Percentiles rank a stretch among this genome's conserved stretches.
Conservation (phyloP, 2,797 vertebrate species). For the Lutjanus argentimaculatus region DNA sequence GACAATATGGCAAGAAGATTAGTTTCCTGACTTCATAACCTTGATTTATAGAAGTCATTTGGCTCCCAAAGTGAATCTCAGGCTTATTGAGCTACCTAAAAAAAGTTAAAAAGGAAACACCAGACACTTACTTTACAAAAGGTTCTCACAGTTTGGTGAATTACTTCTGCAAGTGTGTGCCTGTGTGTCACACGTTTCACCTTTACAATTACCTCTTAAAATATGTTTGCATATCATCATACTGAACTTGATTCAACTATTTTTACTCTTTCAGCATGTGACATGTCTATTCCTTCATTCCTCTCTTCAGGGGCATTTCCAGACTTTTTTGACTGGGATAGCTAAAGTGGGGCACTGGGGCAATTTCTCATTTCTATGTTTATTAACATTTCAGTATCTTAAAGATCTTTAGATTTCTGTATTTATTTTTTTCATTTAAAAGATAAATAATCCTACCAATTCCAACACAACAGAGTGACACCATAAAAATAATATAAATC, state of each 20-base stretch:
- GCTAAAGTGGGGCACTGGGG: too few relatives aligned
- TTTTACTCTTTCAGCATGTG: neutral
- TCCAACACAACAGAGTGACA: too few relatives aligned
- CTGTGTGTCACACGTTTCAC: neutral
- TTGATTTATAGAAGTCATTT: conserved; percentile 47
- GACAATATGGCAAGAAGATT: conserved; percentile 42
- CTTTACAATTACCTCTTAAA: neutral
- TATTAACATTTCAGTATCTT: too few relatives aligned
- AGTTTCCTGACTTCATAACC: conserved; percentile 35
- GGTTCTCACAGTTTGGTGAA: conserved; percentile 1
- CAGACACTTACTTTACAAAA: conserved; percentile 11
- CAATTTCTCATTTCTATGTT: too few relatives aligned
- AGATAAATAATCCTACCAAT: too few relatives aligned
- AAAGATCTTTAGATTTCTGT: too few relatives aligned
- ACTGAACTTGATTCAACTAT: neutral
- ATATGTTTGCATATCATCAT: neutral
- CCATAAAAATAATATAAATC: too few relatives aligned
- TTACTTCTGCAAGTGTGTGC: conserved; percentile 10
- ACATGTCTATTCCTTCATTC: neutral
- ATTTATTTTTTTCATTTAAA: too few relatives aligned
- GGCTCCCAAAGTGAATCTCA: conserved; percentile 22
- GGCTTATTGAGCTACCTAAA: conserved; percentile 15
- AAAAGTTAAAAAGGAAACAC: conserved; percentile 17
- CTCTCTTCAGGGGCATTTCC: neutral
- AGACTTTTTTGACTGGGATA: too few relatives aligned